Conservation (phyloP, 1,140 invertebrate genomes). For the Lordiphosa clarofinis region DNA sequence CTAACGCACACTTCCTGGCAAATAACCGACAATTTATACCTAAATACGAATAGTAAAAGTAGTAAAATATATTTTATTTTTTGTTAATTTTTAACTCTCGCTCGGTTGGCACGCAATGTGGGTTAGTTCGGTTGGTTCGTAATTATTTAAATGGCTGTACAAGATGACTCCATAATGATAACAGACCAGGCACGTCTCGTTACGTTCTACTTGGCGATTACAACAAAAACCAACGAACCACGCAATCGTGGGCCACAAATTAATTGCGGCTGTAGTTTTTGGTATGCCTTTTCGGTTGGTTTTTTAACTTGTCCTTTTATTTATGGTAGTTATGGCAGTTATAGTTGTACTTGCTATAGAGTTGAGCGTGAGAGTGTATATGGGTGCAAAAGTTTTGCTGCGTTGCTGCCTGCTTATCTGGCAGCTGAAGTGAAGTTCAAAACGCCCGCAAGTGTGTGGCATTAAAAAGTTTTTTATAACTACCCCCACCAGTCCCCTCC, state of each 20-base stretch:
- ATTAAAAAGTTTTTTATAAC: constrained; percentile 72
- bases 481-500: constrained; percentile 28
- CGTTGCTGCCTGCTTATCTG: constrained; percentile 71
- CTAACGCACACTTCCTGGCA: constrained; percentile 5
- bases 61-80: constrained; percentile 36
- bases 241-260: constrained; percentile 37
- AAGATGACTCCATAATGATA: constrained; percentile 64
- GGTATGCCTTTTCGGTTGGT: constrained; percentile 33
- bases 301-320: constrained; percentile 35
- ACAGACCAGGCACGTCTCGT: constrained; percentile 55
- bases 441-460: constrained; percentile 76
- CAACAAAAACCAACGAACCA: constrained; percentile 3
- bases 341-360: constrained; percentile 50
- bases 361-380: constrained; percentile 34
- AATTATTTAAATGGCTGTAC: constrained; percentile 68
- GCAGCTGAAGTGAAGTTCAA: constrained; percentile 58
- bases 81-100: constrained; percentile 25
- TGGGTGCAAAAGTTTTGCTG: constrained; percentile 39
- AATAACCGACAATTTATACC: background rate
- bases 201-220: constrained; percentile 15
- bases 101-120: constrained; percentile 38
- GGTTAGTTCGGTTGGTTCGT: constrained; percentile 41
- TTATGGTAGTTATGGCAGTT: constrained; percentile 45
- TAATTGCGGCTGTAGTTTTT: constrained; percentile 62
- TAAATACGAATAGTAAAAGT: constrained; percentile 23